Evolutionary conservation across 2,888 invertebrate genomes (phyloP), one percentile per base, ranked within the genome.

Genomic region (Epistrophella euchroma): DNA sequence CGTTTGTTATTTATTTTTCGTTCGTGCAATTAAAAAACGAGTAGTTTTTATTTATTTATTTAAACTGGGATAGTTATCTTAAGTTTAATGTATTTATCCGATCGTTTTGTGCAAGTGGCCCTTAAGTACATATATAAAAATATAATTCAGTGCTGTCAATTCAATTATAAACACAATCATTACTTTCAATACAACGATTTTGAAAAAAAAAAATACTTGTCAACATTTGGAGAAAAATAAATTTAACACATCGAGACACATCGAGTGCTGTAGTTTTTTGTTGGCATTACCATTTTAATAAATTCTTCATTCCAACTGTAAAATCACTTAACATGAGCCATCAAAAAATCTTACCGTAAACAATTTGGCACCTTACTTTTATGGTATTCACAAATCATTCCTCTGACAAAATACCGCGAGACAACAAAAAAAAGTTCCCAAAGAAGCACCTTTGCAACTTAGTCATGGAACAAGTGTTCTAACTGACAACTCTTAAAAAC

Each of bases 391-490:
- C 40, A 60, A 60, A 60, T 40, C 40, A 60, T 25, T 60, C 32
- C 4, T 9, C 17, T 40, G 40, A 62, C 43, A 62, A 62, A 43
- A 62, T 43, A 62, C 28, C 28, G 10, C 17, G 3, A n/a, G n/a
- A n/a, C 11, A 11, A 17, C 28, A 22, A 43, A 28, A 43, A 28
- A 28, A 43, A 43, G n/a, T 62, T 25, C 43, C 62, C 25, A 45
- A 62, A 28, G 5, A 28, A 28, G 11, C 28, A n/a, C 25, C 45
- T 2, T 43, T 43, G 17, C 11, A 56, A 40, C 40, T 62, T 25
- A 62, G 62, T 43, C 62, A 62, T 60, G 40, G 40, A 43, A 60
- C 60, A 60, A 25, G 60, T 60, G 60, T 62, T 62, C n/a, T 62
- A 28, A 62, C 2, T 40, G 60, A 60, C 40, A 60, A 25, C 40